phyloP scores from a whole-genome alignment of 2,797 vertebrate species.

The Ptychobarbus kaznakovi region DNA sequence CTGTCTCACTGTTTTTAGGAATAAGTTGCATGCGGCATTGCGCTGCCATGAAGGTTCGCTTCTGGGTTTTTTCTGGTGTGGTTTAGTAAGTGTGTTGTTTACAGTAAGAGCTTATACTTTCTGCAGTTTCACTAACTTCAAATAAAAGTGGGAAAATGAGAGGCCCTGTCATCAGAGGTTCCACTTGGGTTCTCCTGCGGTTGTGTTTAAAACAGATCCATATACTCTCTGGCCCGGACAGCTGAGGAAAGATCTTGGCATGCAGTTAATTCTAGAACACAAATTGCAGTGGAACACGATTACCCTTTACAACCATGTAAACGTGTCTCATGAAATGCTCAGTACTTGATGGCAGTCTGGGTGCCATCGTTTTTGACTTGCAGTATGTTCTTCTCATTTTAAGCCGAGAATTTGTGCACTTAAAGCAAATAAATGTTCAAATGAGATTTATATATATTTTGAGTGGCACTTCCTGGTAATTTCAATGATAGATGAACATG shows the following conservation, averaged over 20 bases:
- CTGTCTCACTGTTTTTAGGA: conserved; percentile 60
- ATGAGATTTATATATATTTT: not conserved
- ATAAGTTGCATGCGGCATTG: conserved; percentile 59
- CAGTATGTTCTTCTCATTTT: conserved; percentile 56
- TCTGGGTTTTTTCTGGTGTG: conserved; percentile 79
- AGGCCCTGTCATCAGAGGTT: conserved; percentile 77
- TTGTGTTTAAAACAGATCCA: conserved; percentile 59
- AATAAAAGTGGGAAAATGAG: conserved; percentile 81
- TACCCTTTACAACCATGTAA: conserved; percentile 66
- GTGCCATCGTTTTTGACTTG: conserved; percentile 69
- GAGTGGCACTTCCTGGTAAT: not conserved
- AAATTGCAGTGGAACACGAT: conserved; percentile 61
- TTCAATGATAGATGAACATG: not conserved
- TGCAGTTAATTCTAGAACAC: conserved; percentile 62
- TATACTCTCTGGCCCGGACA: conserved; percentile 51
- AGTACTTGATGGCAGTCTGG: conserved; percentile 4
- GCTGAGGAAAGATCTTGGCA: conserved; percentile 54
- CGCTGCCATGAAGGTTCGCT: conserved; percentile 68
- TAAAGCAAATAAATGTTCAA: not conserved
- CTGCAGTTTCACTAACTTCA: conserved; percentile 77
- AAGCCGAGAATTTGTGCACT: not conserved
- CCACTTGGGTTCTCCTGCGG: conserved; percentile 72
- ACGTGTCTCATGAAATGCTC: conserved; percentile 67
- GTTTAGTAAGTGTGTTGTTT: conserved; percentile 83
- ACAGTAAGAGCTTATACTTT: conserved; percentile 79